phyloP scores from a whole-genome alignment of 2,113 vertebrate genomes.

The Malurus melanocephalus region DNA sequence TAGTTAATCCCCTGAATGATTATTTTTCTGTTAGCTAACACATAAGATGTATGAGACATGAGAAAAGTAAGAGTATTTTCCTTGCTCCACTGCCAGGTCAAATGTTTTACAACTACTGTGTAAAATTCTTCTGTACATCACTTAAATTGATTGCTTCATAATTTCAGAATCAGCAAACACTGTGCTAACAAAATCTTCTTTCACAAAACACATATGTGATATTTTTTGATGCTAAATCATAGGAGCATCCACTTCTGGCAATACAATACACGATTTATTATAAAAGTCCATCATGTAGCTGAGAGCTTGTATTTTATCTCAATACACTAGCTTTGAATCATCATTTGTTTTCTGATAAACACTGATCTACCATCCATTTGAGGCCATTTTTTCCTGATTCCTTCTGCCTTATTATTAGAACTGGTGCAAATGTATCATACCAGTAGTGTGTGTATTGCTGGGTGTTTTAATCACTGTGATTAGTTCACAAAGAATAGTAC shows the following conservation, averaged over 20 bases:
- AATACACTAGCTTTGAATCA: conserved; percentile 62
- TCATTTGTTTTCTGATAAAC: conserved; percentile 65
- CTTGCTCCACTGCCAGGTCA: conserved; percentile 10
- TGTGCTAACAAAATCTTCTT: conserved; percentile 39
- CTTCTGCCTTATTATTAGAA: conserved; percentile 63
- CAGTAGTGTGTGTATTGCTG: neutral
- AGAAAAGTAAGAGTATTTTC: conserved; percentile 13
- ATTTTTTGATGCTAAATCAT: conserved; percentile 62
- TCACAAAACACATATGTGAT: conserved; percentile 37
- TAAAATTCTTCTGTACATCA: conserved; percentile 42
- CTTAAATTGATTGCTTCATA: conserved; percentile 54
- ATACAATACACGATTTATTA: conserved; percentile 72
- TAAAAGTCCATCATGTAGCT: conserved; percentile 64
- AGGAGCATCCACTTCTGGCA: conserved; percentile 54
- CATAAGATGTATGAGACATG: conserved; percentile 22
- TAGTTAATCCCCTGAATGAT: conserved; percentile 63
- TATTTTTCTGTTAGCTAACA: conserved; percentile 54
- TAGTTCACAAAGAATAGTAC: conserved; percentile 7
- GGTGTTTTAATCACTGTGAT: conserved; percentile 54
- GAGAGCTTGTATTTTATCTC: conserved; percentile 70
- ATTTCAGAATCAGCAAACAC: conserved; percentile 44
- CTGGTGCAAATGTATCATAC: conserved; percentile 20
- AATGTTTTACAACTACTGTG: conserved; percentile 57
- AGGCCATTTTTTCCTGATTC: conserved; percentile 51
- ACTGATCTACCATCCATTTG: conserved; percentile 62